Percentiles rank a stretch among this genome's conserved stretches.
Evolutionary conservation across 2,113 vertebrate genomes (phyloP).

Genomic region (Triplophysa dalaica): DNA sequence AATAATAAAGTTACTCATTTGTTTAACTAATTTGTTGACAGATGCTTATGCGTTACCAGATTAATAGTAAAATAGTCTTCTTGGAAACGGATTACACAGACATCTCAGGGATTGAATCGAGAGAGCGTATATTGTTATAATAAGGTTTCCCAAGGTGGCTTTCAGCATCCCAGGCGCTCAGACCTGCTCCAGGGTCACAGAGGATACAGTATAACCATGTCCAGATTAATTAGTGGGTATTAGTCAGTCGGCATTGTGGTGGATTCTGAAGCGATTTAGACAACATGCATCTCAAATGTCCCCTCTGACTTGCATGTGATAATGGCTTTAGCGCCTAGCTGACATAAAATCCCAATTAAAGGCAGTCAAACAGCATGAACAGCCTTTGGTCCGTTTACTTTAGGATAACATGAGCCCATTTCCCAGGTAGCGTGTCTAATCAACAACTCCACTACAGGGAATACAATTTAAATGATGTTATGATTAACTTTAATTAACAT

Average conservation of each 20-base stretch:
- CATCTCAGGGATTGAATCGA: slow-evolving; percentile 61
- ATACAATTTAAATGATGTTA: neutral
- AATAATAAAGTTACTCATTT: slow-evolving; percentile 6
- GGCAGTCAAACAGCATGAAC: neutral
- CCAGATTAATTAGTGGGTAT: slow-evolving; percentile 66
- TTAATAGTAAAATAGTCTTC: slow-evolving; percentile 62
- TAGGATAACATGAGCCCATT: neutral
- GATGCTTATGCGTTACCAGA: slow-evolving; percentile 64
- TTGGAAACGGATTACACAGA: slow-evolving; percentile 60
- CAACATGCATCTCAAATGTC: slow-evolving; percentile 45
- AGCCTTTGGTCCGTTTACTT: slow-evolving; percentile 11
- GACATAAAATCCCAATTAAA: slow-evolving; percentile 48
- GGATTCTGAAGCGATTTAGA: slow-evolving; percentile 49
- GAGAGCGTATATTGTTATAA: slow-evolving; percentile 22
- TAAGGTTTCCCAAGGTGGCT: slow-evolving; percentile 23
- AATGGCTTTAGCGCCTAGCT: slow-evolving; percentile 10
- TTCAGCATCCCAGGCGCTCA: slow-evolving; percentile 16
- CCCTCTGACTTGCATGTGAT: slow-evolving; percentile 37
- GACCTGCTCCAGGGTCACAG: slow-evolving; percentile 42
- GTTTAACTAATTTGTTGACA: slow-evolving; percentile 56
- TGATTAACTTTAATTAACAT: no score
- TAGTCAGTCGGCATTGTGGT: slow-evolving; percentile 51
- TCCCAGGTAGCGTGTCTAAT: neutral
- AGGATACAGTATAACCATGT: slow-evolving; percentile 50
- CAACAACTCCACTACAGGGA: neutral